Percentiles rank a stretch among this genome's conserved stretches.
phyloP scores from a whole-genome alignment of 2,888 invertebrate genomes.

The Pyrochroa serraticornis region DNA sequence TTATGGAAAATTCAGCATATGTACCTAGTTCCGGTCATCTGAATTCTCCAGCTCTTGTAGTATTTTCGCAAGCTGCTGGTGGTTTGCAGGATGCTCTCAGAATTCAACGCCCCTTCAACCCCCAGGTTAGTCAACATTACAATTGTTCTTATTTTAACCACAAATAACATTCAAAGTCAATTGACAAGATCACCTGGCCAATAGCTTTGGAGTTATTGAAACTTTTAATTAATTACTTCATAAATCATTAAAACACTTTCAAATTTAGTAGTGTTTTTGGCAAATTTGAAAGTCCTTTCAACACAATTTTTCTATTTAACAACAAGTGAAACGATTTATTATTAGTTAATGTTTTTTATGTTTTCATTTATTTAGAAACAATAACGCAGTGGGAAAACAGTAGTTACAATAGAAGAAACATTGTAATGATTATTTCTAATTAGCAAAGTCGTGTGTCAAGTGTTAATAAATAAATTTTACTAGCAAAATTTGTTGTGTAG shows the following conservation, averaged over 20 bases:
- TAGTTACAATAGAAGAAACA: not conserved
- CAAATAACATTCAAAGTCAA: conserved; percentile 31
- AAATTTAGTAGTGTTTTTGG: conserved; percentile 15
- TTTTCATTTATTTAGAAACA: not conserved
- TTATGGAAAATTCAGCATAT: conserved; percentile 79
- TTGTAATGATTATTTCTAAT: not conserved
- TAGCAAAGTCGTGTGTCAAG: not conserved
- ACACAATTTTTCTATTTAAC: too few relatives aligned
- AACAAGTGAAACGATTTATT: too few relatives aligned
- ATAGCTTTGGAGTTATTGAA: conserved; percentile 31
- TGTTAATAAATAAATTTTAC: conserved; percentile 4
- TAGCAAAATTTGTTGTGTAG: conserved; percentile 15
- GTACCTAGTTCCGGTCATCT: conserved; percentile 73
- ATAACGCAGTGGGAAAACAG: not conserved
- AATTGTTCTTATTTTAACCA: conserved; percentile 16
- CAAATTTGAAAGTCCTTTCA: conserved; percentile 23
- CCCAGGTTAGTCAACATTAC: conserved; percentile 63
- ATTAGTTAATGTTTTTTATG: not conserved
- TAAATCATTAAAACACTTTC: conserved; percentile 12
- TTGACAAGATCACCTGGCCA: conserved; percentile 51
- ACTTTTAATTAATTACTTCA: not conserved
- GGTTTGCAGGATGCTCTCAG: conserved; percentile 75
- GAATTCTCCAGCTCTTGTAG: conserved; percentile 76
- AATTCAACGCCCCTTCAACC: conserved; percentile 77
- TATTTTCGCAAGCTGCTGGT: conserved; percentile 76